These are phyloP conservation scores for Cryptocheilus praepositus DNA, from an alignment of 2,888 invertebrate species.

Conservation along the genomic window DNA sequence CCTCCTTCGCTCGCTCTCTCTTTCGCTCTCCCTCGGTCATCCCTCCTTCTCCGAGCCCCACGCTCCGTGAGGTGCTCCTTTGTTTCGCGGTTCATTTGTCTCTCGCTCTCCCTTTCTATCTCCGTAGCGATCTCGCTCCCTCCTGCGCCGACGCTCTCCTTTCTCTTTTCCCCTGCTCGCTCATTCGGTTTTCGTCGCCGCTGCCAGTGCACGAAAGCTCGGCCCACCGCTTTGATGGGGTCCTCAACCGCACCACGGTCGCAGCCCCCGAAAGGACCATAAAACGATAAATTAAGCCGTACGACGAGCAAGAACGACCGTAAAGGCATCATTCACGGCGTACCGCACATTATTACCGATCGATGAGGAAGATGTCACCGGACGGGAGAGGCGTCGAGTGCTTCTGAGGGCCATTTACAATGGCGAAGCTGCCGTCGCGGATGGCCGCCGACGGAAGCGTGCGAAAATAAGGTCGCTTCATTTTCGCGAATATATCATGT, in stretches of 20 bases:
- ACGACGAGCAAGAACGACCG: constrained; percentile 51
- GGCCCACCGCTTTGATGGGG: constrained; percentile 44
- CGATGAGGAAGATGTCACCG: constrained; percentile 47
- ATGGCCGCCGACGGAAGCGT: no score
- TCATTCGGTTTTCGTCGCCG: background rate
- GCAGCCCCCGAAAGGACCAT: constrained; percentile 58
- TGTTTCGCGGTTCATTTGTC: constrained; percentile 74
- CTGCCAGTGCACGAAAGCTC: constrained; percentile 25
- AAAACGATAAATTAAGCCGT: constrained; percentile 70
- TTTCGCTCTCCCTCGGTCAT: constrained; percentile 21
- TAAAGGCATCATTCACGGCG: constrained; percentile 69
- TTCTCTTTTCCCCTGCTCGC: constrained; percentile 7
- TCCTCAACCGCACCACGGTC: constrained; percentile 34
- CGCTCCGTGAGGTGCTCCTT: constrained; percentile 62
- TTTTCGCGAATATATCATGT: no score
- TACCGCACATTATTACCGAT: constrained; percentile 68
- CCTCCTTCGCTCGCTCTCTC: no score
- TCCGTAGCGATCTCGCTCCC: constrained; percentile 25
- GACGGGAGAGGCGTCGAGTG: no score
- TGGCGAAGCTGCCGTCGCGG: no score
- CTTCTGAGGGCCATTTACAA: no score
- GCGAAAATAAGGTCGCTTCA: no score
- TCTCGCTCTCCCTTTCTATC: constrained; percentile 48
- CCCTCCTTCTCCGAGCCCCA: constrained; percentile 33
- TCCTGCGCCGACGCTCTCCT: background rate